These are phyloP conservation scores for Micromussa lordhowensis DNA, from an alignment of 92 coral and sea anemone species.

Conservation along the genomic window DNA sequence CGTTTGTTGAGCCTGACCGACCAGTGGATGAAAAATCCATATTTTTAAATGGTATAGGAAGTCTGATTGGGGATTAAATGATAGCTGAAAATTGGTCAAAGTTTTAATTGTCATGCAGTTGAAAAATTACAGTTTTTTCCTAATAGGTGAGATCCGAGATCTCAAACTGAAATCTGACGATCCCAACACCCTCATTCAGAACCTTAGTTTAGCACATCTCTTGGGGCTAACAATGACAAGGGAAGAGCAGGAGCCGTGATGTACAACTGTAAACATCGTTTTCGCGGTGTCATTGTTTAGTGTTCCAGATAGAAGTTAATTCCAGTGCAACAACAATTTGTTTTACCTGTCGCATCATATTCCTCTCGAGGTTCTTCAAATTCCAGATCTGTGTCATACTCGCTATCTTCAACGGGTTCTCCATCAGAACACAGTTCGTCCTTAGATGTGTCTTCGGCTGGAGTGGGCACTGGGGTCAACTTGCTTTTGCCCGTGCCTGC, in stretches of 20 bases:
- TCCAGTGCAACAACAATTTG: background rate
- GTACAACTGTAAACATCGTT: background rate
- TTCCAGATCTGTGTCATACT: conserved; percentile 94
- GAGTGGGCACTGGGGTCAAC: conserved; percentile 31
- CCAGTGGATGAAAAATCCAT: too few relatives aligned
- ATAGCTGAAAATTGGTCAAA: too few relatives aligned
- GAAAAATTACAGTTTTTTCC: too few relatives aligned
- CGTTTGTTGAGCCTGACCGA: too few relatives aligned
- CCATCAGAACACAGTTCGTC: conserved; percentile 50
- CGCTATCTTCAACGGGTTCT: conserved; percentile 73
- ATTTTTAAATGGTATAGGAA: too few relatives aligned
- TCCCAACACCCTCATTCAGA: too few relatives aligned
- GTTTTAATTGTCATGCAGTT: too few relatives aligned
- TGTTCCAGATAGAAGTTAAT: background rate
- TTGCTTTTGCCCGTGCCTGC: conserved; percentile 66
- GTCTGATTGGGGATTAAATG: too few relatives aligned
- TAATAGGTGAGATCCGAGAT: too few relatives aligned
- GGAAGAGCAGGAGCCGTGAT: background rate
- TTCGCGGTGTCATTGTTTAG: background rate
- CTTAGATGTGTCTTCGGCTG: background rate
- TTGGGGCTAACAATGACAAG: background rate
- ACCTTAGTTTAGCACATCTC: background rate
- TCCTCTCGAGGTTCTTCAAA: conserved; percentile 75
- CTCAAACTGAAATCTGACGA: too few relatives aligned
- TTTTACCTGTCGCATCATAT: conserved; percentile 81